Conservation (phyloP, 2,113 vertebrate species). For the Cnemophilus loriae region DNA sequence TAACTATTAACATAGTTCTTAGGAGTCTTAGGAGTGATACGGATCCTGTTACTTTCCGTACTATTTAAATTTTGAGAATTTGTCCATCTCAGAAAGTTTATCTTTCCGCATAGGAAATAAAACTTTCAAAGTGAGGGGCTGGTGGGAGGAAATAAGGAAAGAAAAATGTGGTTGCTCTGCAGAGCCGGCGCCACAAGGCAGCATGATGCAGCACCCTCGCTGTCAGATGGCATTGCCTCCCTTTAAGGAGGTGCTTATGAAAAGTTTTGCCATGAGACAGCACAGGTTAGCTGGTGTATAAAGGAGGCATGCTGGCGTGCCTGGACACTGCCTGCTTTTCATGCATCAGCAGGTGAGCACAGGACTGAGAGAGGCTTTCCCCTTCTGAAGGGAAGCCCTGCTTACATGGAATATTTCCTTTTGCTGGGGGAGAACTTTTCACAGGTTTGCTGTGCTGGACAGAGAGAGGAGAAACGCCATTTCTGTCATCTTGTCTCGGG, state of each 20-base stretch:
- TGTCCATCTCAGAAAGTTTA: background rate
- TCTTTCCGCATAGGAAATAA: background rate
- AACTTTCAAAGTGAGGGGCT: background rate
- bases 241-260: background rate
- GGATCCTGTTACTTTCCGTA: background rate
- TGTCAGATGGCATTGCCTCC: background rate
- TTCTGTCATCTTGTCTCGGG: background rate
- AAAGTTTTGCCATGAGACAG: background rate
- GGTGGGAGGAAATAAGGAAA: background rate
- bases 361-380: background rate
- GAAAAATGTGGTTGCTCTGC: background rate
- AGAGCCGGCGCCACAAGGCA: background rate
- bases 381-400: background rate
- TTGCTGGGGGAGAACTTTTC: background rate
- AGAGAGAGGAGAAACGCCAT: background rate
- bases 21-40: background rate
- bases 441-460: background rate
- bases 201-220: rapidly evolving
- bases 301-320: background rate
- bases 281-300: background rate
- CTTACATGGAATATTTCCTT: background rate
- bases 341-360: rapidly evolving
- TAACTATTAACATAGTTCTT: background rate
- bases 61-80: background rate
- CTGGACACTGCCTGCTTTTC: background rate